Evolutionary conservation across 2,113 vertebrate species (phyloP).

Genomic region (Ameiurus melas): DNA sequence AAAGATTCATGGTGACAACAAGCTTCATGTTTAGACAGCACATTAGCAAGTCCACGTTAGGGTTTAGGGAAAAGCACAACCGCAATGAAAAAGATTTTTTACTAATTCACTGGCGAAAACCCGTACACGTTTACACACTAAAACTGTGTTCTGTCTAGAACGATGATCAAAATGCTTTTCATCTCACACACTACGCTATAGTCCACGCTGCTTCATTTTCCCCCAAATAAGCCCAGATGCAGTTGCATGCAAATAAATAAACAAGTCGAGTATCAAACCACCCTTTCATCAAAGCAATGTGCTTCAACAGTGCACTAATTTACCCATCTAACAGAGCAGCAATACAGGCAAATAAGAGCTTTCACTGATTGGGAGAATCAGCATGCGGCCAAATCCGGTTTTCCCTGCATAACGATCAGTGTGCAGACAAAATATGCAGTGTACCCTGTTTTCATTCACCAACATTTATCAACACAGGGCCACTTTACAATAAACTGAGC

Average conservation of each 20-base stretch:
- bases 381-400: conserved; percentile 13
- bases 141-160: background rate
- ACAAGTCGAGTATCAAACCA: background rate
- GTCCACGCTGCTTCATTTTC: background rate
- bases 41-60: background rate
- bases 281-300: conserved; percentile 34
- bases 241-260: conserved; percentile 13
- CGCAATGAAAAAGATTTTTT: background rate
- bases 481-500: conserved; percentile 24
- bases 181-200: background rate
- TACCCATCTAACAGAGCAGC: conserved; percentile 25
- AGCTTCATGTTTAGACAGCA: background rate
- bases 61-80: background rate
- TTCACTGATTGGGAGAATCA: conserved; percentile 34
- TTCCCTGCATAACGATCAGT: conserved; percentile 26
- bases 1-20: background rate
- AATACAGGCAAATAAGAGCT: conserved; percentile 26
- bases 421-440: conserved; percentile 20
- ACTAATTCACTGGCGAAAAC: background rate
- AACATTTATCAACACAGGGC: background rate
- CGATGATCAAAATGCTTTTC: background rate
- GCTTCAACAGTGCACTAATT: conserved; percentile 30
- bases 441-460: background rate
- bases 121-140: background rate
- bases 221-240: conserved; percentile 29